Evolutionary conservation across 2,797 vertebrate species (phyloP).

Genomic region (Danio jaintianensis): DNA sequence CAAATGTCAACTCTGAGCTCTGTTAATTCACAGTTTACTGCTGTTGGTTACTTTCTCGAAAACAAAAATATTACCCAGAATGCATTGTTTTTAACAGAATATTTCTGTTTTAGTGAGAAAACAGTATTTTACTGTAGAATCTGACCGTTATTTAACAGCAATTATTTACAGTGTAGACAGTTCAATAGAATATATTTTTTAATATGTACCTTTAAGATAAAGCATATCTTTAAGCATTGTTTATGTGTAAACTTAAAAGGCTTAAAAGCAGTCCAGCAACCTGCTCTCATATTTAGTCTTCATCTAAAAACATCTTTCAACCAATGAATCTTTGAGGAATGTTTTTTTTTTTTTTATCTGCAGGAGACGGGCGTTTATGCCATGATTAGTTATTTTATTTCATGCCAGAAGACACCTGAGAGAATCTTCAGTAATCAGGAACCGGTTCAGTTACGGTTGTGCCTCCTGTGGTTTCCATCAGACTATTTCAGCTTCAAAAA

Average conservation of each 20-base stretch:
- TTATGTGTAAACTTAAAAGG: neutral
- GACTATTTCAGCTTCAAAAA: neutral
- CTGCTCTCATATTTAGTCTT: neutral
- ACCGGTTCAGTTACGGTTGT: neutral
- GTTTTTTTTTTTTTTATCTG: neutral
- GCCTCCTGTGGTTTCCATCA: slow-evolving; percentile 2
- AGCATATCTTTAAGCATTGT: too few species aligned
- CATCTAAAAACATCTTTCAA: neutral
- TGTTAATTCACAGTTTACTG: too few species aligned
- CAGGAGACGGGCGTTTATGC: neutral
- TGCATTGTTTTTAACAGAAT: too few species aligned
- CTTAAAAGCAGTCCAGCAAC: neutral
- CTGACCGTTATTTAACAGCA: too few species aligned
- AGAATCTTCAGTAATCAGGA: neutral
- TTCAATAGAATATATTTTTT: too few species aligned
- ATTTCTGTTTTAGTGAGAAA: too few species aligned
- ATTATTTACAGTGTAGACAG: too few species aligned
- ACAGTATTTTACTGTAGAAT: too few species aligned
- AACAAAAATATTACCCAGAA: too few species aligned
- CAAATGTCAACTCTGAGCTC: too few species aligned
- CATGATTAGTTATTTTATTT: neutral
- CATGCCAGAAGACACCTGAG: neutral
- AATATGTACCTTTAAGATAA: too few species aligned
- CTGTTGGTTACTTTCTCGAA: too few species aligned
- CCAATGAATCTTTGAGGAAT: neutral